Evolutionary conservation across 2,797 vertebrate species (phyloP), one percentile per base, ranked within the genome.

Genomic region (Podarcis lilfordi): DNA sequence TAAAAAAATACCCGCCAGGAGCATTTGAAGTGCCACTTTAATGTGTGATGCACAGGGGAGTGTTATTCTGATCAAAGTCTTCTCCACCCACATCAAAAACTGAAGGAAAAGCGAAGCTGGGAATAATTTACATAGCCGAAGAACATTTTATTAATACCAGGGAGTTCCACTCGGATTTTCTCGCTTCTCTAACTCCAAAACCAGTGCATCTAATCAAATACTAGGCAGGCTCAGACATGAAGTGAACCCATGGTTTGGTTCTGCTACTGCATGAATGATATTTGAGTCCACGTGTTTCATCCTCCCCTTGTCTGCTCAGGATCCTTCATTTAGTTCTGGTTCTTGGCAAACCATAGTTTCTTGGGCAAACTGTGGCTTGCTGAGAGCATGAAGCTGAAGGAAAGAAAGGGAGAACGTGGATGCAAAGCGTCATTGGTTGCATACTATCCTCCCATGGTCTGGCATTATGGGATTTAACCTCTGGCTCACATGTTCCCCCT

Each of bases 11-110:
- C 35, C 40, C 82, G 29, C 21, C 74, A 76, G 61, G 23, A 45
- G 6, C 3, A 32, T 88, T 82, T 76, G 71, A 66, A 82, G n/a
- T 50, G 35, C 29, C 72, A 87, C n/a, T 82, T 87, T 55, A 75
- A 82, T 87, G 40, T 27, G 50, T 3, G 59, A 82, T 76, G 23
- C 43, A 29, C n/a, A 45, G 40, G 29, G 59, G 40, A 88, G 37
- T 32, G 55, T 75, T 75, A 43, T 35, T 82, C 29, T 68, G 78
- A 87, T 87, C 55, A 82, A 75, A 76, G 72, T 5, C 17, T 29
- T 82, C 35, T 23, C 85, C 25, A 86, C 68, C 66, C 35, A 71
- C 27, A 29, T 13, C 71, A 37, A 29, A 77, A 82, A 45, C 72
- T 50, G 5, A 55, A 82, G 40, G 29, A 77, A 82, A 35, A 76